phyloP scores from a whole-genome alignment of 1,140 invertebrate genomes.

The Drosophila miranda region DNA sequence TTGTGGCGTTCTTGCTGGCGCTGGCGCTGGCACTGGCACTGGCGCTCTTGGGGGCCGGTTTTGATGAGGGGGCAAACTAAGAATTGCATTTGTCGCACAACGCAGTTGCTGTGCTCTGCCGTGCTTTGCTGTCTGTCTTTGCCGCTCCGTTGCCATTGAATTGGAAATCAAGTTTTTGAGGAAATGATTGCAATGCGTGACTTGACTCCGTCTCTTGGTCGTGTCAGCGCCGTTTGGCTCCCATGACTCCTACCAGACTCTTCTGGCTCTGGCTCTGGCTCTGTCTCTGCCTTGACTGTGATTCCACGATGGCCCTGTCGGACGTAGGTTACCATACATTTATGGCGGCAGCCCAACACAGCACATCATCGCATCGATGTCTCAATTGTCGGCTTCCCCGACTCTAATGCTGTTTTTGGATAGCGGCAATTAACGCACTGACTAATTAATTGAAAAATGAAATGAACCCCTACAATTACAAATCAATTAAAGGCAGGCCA shows the following conservation, averaged over 20 bases:
- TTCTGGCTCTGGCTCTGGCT: not conserved
- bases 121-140: not conserved
- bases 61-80: conserved; percentile 6
- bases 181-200: conserved; percentile 68
- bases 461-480: conserved; percentile 60
- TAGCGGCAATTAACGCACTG: conserved; percentile 60
- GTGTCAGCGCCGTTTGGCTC: conserved; percentile 54
- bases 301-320: conserved; percentile 9
- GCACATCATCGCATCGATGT: conserved; percentile 34
- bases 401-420: conserved; percentile 47
- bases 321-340: conserved; percentile 26
- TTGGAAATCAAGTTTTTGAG: conserved; percentile 70
- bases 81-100: conserved; percentile 46
- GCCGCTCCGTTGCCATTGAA: conserved; percentile 20
- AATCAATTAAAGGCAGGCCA: conserved; percentile 53
- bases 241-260: not conserved
- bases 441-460: conserved; percentile 62
- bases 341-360: conserved; percentile 22
- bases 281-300: conserved; percentile 37
- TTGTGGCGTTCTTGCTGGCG: conserved; percentile 39
- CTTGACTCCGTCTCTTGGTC: conserved; percentile 57
- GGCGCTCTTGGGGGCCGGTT: conserved; percentile 64
- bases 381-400: conserved; percentile 49
- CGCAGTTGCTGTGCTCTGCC: not conserved
- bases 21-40: too few relatives aligned